Conservation (phyloP, 1,140 invertebrate genomes). For the Drosophila rhopaloa region DNA sequence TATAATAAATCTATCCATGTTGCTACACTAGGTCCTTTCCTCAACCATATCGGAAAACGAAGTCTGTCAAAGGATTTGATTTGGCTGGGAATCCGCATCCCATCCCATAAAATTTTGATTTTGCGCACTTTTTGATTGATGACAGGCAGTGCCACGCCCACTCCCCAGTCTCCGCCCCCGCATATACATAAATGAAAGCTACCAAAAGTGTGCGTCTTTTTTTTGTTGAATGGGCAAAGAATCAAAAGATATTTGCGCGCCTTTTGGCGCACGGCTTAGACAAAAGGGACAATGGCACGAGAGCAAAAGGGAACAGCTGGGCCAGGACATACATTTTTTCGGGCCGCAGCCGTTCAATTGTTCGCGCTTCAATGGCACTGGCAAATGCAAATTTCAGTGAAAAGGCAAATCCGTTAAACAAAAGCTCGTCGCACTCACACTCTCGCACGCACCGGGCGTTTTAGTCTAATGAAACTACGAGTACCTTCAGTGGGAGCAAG, state of each 20-base stretch:
- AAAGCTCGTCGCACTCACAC: constrained; percentile 42
- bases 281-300: constrained; percentile 65
- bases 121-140: constrained; percentile 82
- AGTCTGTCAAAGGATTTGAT: constrained; percentile 31
- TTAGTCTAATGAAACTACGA: constrained; percentile 76
- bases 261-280: constrained; percentile 74
- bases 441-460: constrained; percentile 53
- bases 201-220: constrained; percentile 75
- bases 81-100: constrained; percentile 14
- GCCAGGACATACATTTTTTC: constrained; percentile 31
- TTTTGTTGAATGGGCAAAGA: constrained; percentile 45
- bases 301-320: constrained; percentile 77
- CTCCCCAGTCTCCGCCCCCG: neutral
- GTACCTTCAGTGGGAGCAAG: constrained; percentile 35
- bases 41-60: neutral
- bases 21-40: neutral
- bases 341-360: constrained; percentile 60
- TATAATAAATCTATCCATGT: neutral
- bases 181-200: constrained; percentile 78
- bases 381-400: constrained; percentile 74
- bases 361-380: constrained; percentile 62
- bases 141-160: constrained; percentile 52
- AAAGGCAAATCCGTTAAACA: constrained; percentile 68
- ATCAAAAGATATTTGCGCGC: constrained; percentile 80
- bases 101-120: constrained; percentile 72